A percentile compares a stretch with the other conserved stretches of the same genome.
Evolutionary conservation across 2,888 invertebrate species (phyloP).

Genomic region (Plagodis pulveraria): DNA sequence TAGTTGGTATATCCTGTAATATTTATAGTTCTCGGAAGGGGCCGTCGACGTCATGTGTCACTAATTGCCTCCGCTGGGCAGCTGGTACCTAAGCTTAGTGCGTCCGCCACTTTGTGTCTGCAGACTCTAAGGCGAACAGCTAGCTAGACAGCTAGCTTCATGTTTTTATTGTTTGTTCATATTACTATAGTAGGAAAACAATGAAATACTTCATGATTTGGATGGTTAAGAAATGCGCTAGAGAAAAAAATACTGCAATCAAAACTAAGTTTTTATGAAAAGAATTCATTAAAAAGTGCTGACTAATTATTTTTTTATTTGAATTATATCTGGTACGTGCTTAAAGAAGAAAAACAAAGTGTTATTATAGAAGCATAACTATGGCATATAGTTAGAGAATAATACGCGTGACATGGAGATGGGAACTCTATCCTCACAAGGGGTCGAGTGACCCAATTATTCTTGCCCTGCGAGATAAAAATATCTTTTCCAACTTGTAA

Average conservation of each 20-base stretch:
- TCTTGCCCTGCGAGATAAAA: constrained; percentile 51
- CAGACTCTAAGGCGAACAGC: constrained; percentile 23
- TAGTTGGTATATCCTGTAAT: constrained; percentile 36
- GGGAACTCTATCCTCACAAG: constrained; percentile 39
- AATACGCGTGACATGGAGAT: constrained; percentile 28
- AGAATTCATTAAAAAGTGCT: no score
- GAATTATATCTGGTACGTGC: no score
- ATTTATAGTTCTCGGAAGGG: constrained; percentile 53
- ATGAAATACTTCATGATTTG: no score
- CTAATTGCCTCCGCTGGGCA: constrained; percentile 72
- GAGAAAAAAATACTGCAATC: no score
- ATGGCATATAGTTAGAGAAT: constrained; percentile 4
- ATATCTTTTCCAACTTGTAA: constrained; percentile 43
- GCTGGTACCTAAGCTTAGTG: constrained; percentile 30
- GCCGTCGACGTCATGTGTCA: constrained; percentile 64
- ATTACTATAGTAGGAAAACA: not conserved
- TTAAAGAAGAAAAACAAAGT: no score
- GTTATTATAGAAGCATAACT: no score
- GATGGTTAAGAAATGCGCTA: no score
- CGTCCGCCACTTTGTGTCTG: constrained; percentile 32
- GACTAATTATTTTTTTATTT: no score
- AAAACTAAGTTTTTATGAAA: no score
- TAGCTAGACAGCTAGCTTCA: constrained; percentile 29
- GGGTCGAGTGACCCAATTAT: constrained; percentile 71
- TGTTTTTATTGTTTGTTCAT: constrained; percentile 20